Conservation (phyloP, 1,140 invertebrate species). For the Leucophenga varia region DNA sequence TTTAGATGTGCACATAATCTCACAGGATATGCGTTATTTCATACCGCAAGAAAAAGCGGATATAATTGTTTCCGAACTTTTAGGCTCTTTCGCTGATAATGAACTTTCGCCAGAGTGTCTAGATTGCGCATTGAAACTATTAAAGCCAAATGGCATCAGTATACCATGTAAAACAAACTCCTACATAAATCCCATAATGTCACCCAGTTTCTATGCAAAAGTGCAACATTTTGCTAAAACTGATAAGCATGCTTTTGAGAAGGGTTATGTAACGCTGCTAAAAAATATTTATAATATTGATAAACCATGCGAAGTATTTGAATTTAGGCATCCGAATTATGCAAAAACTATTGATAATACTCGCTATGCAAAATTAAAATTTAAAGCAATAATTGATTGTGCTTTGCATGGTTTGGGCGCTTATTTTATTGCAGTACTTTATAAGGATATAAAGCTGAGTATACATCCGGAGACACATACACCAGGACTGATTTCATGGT, state of each 20-base stretch:
- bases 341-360: constrained; percentile 69
- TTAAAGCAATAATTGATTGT: constrained; percentile 70
- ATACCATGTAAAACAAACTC: constrained; percentile 89
- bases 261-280: constrained; percentile 87
- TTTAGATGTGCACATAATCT: constrained; percentile 65
- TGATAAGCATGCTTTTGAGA: too few species aligned
- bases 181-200: constrained; percentile 77
- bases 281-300: constrained; percentile 85
- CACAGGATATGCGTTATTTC: constrained; percentile 88
- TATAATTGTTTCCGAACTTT: constrained; percentile 91
- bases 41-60: constrained; percentile 80
- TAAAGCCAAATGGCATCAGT: constrained; percentile 86
- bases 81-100: constrained; percentile 97
- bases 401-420: constrained; percentile 90
- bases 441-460: constrained; percentile 81
- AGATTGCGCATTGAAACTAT: constrained; percentile 85
- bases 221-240: constrained; percentile 25
- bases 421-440: constrained; percentile 86
- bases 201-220: constrained; percentile 57
- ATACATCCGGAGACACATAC: constrained; percentile 87
- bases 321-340: constrained; percentile 83
- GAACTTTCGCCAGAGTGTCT: constrained; percentile 97
- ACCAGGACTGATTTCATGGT: constrained; percentile 92
- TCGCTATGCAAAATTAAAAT: constrained; percentile 69
- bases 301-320: constrained; percentile 76